Conservation (phyloP, 2,888 invertebrate genomes). For the Caenorhabditis sp. region DNA sequence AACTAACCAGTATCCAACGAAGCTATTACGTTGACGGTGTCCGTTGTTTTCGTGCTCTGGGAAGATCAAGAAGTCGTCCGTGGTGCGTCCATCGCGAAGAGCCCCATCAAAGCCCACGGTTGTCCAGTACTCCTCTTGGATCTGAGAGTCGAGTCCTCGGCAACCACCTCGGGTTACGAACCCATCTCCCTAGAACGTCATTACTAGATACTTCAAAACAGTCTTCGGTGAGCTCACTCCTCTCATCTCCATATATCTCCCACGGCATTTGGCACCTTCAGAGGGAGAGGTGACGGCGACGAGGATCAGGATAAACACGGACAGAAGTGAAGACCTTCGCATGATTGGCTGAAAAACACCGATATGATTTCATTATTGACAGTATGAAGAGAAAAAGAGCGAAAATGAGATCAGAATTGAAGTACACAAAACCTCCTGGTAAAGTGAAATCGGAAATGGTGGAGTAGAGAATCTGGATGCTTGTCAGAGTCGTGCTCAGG, state of each 20-base stretch:
- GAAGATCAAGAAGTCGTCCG: conserved; percentile 72
- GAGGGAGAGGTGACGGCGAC: background rate
- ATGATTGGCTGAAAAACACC: conserved; percentile 6
- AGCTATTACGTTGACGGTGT: conserved; percentile 58
- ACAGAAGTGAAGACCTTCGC: background rate
- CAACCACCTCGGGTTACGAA: conserved; percentile 48
- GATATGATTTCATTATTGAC: background rate
- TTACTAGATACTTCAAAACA: background rate
- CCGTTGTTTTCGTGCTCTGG: conserved; percentile 54
- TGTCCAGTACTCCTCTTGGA: conserved; percentile 77
- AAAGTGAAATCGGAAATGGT: no score
- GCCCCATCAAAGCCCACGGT: conserved; percentile 74
- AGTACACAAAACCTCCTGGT: no score
- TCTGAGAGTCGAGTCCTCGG: conserved; percentile 61
- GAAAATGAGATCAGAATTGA: no score
- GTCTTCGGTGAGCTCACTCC: conserved; percentile 20
- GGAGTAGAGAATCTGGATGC: no score
- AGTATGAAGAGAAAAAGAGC: background rate
- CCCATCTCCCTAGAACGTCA: conserved; percentile 43
- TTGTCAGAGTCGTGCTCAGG: no score
- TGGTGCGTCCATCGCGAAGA: conserved; percentile 66
- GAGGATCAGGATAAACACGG: conserved; percentile 5
- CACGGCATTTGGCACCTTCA: conserved; percentile 40
- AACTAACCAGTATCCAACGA: conserved; percentile 73
- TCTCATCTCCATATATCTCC: conserved; percentile 50